Conservation (phyloP, 2,113 vertebrate genomes). For the Pipra filicauda region DNA sequence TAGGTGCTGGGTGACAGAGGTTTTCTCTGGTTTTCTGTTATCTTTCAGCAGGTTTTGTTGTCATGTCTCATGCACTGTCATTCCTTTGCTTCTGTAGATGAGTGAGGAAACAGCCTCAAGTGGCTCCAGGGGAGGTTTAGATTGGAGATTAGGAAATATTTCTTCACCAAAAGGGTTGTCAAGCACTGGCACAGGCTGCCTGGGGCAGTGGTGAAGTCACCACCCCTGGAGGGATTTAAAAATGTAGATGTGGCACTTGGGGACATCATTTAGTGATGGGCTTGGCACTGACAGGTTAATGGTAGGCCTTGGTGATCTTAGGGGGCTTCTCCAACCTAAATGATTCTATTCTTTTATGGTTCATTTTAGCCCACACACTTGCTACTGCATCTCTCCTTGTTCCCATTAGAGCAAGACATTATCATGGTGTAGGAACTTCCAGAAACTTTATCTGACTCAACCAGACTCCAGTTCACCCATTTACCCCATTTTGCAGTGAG, state of each 20-base stretch:
- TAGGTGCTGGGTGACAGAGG: too few species aligned
- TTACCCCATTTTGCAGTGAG: background rate
- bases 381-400: background rate
- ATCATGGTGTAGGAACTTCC: background rate
- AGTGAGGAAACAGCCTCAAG: background rate
- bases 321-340: background rate
- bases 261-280: background rate
- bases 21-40: background rate
- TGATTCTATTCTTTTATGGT: background rate
- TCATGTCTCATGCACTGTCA: background rate
- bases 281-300: background rate
- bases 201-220: background rate
- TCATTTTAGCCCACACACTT: background rate
- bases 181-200: background rate
- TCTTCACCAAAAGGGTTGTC: background rate
- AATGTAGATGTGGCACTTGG: background rate
- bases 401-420: background rate
- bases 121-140: background rate
- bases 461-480: background rate
- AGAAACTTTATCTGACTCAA: background rate
- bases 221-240: background rate
- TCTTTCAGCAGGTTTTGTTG: background rate
- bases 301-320: background rate
- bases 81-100: background rate
- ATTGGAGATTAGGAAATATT: background rate